Evolutionary conservation across 2,113 vertebrate genomes (phyloP).

Genomic region (Amphiprion ocellaris): DNA sequence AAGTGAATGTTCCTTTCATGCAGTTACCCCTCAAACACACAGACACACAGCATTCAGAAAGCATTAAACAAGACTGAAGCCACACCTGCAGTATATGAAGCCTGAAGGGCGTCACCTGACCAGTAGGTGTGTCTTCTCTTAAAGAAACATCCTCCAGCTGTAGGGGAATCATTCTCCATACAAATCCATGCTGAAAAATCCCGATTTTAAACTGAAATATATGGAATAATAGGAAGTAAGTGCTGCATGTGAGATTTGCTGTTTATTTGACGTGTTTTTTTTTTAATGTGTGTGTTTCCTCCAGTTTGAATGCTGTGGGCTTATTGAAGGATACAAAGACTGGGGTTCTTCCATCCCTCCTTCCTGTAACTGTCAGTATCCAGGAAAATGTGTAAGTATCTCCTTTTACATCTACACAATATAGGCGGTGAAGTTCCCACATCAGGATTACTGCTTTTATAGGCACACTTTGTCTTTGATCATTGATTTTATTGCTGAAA

Average conservation of each 20-base stretch:
- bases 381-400: constrained; percentile 78
- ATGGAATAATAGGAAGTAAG: not conserved
- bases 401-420: not conserved
- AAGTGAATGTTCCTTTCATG: no score
- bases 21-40: not conserved
- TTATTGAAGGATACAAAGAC: constrained; percentile 80
- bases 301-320: constrained; percentile 80
- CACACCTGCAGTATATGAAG: constrained; percentile 15
- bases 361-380: constrained; percentile 79
- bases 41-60: not conserved
- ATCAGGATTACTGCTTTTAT: no score
- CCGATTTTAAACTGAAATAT: not conserved
- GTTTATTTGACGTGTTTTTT: not conserved
- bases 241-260: not conserved
- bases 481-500: no score
- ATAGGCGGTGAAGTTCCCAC: no score
- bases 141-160: not conserved
- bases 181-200: no score
- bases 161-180: no score
- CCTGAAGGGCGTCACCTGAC: not conserved
- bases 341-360: constrained; percentile 77
- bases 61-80: not conserved
- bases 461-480: no score
- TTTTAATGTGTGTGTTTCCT: constrained; percentile 9
- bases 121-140: constrained; percentile 7